Evolutionary conservation across 2,888 invertebrate species (phyloP).

Genomic region (Empis livida): DNA sequence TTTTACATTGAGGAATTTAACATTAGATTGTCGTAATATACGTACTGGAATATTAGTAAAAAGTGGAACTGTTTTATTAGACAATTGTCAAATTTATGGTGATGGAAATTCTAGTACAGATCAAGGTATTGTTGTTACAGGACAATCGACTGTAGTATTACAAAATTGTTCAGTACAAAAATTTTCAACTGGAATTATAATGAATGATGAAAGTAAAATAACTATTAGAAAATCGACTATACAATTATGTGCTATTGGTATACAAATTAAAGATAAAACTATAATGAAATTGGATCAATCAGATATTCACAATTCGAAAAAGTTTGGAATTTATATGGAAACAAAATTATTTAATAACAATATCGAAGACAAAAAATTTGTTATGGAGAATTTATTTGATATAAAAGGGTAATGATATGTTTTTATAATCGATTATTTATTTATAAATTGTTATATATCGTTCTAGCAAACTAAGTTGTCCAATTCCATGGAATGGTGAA

Average conservation of each 20-base stretch:
- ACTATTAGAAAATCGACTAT: conserved; percentile 21
- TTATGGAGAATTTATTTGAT: conserved; percentile 10
- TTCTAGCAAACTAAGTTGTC: not conserved
- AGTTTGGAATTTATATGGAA: conserved; percentile 41
- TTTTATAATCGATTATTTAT: too few species aligned
- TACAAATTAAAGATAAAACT: conserved; percentile 24
- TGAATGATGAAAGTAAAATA: conserved; percentile 33
- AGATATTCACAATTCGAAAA: conserved; percentile 35
- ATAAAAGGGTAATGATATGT: conserved; percentile 11
- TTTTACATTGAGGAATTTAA: conserved; percentile 40
- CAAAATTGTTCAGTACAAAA: conserved; percentile 38
- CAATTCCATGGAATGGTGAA: not conserved
- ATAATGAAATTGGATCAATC: conserved; percentile 37
- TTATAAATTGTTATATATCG: not conserved
- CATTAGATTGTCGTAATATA: conserved; percentile 39
- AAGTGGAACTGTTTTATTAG: conserved; percentile 37
- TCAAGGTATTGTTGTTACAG: conserved; percentile 41
- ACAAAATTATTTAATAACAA: conserved; percentile 20
- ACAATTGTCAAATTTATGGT: conserved; percentile 40
- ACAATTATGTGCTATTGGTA: conserved; percentile 24
- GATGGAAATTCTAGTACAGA: conserved; percentile 40
- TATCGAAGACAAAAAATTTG: conserved; percentile 14
- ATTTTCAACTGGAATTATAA: conserved; percentile 41
- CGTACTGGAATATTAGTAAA: conserved; percentile 41
- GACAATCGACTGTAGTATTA: conserved; percentile 31